Evolutionary conservation across 2,113 vertebrate genomes (phyloP).

Genomic region (Holacanthus passer): DNA sequence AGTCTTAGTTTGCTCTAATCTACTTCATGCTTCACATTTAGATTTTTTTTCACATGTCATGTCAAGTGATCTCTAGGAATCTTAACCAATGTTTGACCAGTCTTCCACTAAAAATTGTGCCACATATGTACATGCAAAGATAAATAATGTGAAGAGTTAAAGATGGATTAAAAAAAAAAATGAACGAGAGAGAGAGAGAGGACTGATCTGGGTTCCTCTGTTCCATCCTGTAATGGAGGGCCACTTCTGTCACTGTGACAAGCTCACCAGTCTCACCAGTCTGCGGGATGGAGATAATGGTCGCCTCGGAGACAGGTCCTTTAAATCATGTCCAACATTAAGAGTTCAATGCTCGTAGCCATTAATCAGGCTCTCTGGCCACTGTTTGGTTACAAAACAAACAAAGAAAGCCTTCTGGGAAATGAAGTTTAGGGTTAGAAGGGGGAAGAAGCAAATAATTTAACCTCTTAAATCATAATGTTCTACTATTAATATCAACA

Average conservation of each 20-base stretch:
- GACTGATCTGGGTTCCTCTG: not conserved
- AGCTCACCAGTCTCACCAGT: conserved; percentile 35
- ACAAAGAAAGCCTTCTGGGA: conserved; percentile 10
- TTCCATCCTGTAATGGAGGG: conserved; percentile 12
- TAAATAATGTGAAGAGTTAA: conserved; percentile 32
- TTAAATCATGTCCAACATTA: conserved; percentile 47
- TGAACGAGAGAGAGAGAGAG: not conserved
- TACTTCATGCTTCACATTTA: not conserved
- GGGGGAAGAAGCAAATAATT: not conserved
- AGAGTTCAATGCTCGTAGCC: not conserved
- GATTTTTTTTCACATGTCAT: not conserved
- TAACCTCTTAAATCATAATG: not conserved
- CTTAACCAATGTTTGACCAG: not conserved
- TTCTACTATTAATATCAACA: not conserved
- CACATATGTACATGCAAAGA: not conserved
- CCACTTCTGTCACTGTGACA: conserved; percentile 43
- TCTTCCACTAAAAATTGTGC: not conserved
- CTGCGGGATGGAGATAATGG: conserved; percentile 54
- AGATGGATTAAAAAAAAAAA: conserved; percentile 46
- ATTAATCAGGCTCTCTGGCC: conserved; percentile 29
- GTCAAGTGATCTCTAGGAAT: not conserved
- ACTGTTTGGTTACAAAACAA: conserved; percentile 20
- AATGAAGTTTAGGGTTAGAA: not conserved
- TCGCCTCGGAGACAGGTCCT: conserved; percentile 46
- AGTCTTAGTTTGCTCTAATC: not conserved